These are phyloP conservation scores for Nanorana parkeri DNA, from an alignment of 2,113 vertebrate genomes.

Conservation along the genomic window DNA sequence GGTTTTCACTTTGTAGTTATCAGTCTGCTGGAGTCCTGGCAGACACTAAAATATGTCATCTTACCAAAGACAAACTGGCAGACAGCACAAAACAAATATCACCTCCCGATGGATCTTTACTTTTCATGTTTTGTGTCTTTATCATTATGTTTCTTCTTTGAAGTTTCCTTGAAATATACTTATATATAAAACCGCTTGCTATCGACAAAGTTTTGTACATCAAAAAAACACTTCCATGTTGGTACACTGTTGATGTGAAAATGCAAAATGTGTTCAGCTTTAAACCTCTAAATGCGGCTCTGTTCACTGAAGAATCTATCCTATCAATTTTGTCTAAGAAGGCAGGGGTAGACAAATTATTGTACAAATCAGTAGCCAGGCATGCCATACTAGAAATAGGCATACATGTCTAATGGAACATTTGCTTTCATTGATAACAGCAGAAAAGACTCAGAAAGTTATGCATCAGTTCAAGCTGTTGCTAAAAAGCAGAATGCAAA, in stretches of 20 bases:
- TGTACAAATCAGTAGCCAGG: too few species aligned
- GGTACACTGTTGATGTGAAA: background rate
- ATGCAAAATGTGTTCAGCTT: background rate
- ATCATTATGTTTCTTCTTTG: background rate
- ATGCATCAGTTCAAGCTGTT: too few species aligned
- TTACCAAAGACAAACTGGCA: constrained; percentile 28
- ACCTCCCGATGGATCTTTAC: constrained; percentile 1
- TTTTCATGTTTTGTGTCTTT: constrained; percentile 2
- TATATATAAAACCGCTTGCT: background rate
- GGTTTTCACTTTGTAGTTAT: constrained; percentile 31
- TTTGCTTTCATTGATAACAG: too few species aligned
- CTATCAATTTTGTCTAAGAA: too few species aligned
- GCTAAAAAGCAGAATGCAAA: too few species aligned
- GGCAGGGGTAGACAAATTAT: too few species aligned
- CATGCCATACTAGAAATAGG: too few species aligned
- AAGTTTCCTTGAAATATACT: constrained; percentile 1
- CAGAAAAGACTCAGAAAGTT: too few species aligned
- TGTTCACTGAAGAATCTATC: too few species aligned
- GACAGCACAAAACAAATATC: constrained; percentile 3
- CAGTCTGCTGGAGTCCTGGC: constrained; percentile 11
- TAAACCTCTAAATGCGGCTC: too few species aligned
- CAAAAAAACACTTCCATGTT: background rate
- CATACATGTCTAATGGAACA: too few species aligned
- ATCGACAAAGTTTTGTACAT: constrained; percentile 2
- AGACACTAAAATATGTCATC: constrained; percentile 25